These are phyloP conservation scores for Zelostemma sp. DNA, from an alignment of 1,140 invertebrate genomes.

Conservation along the genomic window DNA sequence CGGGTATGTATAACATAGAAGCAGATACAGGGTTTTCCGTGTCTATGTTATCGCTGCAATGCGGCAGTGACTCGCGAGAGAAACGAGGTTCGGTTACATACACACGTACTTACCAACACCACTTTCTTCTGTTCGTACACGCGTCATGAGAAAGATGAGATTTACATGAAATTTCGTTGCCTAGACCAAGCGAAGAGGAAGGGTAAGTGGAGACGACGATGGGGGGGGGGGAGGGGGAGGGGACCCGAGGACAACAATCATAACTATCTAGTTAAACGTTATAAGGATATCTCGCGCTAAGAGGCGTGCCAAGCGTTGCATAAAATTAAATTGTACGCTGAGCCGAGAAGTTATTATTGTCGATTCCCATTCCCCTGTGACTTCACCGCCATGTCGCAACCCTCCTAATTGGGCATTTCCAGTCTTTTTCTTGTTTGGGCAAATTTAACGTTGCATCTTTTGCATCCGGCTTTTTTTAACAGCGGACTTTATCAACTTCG, in stretches of 20 bases:
- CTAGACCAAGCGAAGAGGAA: slow-evolving; percentile 26
- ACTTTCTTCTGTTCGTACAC: slow-evolving; percentile 24
- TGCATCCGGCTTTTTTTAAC: not conserved
- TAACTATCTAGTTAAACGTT: slow-evolving; percentile 70
- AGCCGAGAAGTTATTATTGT: slow-evolving; percentile 71
- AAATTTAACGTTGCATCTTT: not conserved
- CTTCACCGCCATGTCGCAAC: slow-evolving; percentile 49
- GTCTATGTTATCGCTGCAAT: slow-evolving; percentile 48
- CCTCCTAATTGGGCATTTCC: slow-evolving; percentile 55
- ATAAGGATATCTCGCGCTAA: slow-evolving; percentile 70
- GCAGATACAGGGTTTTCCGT: slow-evolving; percentile 18
- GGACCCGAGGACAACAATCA: slow-evolving; percentile 62
- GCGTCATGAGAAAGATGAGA: slow-evolving; percentile 36
- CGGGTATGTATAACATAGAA: slow-evolving; percentile 5
- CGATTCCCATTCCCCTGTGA: slow-evolving; percentile 57
- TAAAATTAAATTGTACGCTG: slow-evolving; percentile 71
- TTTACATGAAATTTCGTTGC: slow-evolving; percentile 49
- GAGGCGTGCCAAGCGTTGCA: slow-evolving; percentile 71
- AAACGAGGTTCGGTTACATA: slow-evolving; percentile 39
- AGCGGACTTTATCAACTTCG: no score
- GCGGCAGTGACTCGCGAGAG: slow-evolving; percentile 46
- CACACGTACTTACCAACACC: slow-evolving; percentile 12
- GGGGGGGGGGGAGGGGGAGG: no score
- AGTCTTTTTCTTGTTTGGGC: slow-evolving; percentile 14
- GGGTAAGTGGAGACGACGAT: slow-evolving; percentile 36